phyloP scores from a whole-genome alignment of 2,797 vertebrate genomes.

The Chaetophractus vellerosus region DNA sequence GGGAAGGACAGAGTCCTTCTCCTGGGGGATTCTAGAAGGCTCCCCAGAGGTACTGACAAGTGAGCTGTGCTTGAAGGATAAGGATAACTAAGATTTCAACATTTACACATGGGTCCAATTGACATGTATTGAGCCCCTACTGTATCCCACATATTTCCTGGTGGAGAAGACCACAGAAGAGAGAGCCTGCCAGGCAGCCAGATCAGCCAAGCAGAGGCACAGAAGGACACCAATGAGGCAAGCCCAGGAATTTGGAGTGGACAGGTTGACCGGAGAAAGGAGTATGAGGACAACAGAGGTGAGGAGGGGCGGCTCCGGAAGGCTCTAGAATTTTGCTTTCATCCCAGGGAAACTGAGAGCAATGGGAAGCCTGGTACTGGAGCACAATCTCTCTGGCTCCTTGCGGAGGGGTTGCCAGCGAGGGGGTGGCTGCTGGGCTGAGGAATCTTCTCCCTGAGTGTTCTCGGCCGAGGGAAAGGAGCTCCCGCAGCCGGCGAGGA shows the following conservation, averaged over 20 bases:
- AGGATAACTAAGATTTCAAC: not conserved
- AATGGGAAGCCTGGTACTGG: not conserved
- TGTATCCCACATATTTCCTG: not conserved
- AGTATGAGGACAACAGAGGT: not conserved
- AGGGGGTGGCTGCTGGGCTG: not conserved
- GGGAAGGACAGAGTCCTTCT: not conserved
- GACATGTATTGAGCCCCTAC: not conserved
- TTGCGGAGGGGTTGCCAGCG: not conserved
- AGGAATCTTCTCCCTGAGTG: not conserved
- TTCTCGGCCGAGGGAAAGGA: not conserved
- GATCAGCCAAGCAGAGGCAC: too few species aligned
- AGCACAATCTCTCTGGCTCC: not conserved
- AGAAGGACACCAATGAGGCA: not conserved
- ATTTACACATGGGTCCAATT: fast-evolving
- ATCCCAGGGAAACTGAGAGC: too few species aligned
- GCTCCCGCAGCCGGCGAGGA: slow-evolving; percentile 21
- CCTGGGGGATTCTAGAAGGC: not conserved
- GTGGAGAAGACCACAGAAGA: not conserved
- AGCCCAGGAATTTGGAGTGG: fast-evolving
- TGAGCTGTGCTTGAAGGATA: not conserved
- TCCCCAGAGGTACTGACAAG: not conserved
- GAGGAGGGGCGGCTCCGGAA: not conserved
- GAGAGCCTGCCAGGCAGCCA: not conserved
- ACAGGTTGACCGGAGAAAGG: not conserved
- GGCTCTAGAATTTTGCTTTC: not conserved